These are phyloP conservation scores for Porphyrio hochstetteri DNA, from an alignment of 2,113 vertebrate species.

Conservation along the genomic window DNA sequence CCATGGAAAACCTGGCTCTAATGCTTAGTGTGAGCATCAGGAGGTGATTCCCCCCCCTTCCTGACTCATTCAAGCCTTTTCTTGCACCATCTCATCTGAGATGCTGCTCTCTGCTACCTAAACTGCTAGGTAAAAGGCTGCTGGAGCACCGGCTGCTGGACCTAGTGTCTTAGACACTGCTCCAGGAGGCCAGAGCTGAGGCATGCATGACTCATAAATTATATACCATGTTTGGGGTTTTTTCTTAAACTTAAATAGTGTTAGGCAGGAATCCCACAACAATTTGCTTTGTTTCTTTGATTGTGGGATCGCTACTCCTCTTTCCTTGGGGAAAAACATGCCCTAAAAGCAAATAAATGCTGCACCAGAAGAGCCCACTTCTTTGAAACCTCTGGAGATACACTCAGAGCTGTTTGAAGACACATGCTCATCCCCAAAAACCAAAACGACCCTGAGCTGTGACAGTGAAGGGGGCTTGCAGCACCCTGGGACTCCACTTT, in stretches of 20 bases:
- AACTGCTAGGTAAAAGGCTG: not conserved
- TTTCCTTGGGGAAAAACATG: constrained; percentile 15
- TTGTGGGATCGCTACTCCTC: not conserved
- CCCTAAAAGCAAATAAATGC: constrained; percentile 26
- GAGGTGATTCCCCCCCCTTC: not conserved
- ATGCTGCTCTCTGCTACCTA: not conserved
- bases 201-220: not conserved
- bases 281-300: constrained; percentile 36
- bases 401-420: not conserved
- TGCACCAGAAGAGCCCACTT: not conserved
- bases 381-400: not conserved
- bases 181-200: not conserved
- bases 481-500: not conserved
- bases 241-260: not conserved
- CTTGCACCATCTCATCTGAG: not conserved
- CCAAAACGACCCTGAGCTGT: not conserved
- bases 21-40: not conserved
- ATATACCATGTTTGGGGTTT: not conserved
- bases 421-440: not conserved
- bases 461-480: not conserved
- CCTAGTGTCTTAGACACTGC: not conserved
- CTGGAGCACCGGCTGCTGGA: not conserved
- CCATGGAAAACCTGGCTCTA: not conserved
- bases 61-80: not conserved
- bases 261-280: not conserved